Conservation (phyloP, 2,888 invertebrate genomes). For the Sesamia inferens region DNA sequence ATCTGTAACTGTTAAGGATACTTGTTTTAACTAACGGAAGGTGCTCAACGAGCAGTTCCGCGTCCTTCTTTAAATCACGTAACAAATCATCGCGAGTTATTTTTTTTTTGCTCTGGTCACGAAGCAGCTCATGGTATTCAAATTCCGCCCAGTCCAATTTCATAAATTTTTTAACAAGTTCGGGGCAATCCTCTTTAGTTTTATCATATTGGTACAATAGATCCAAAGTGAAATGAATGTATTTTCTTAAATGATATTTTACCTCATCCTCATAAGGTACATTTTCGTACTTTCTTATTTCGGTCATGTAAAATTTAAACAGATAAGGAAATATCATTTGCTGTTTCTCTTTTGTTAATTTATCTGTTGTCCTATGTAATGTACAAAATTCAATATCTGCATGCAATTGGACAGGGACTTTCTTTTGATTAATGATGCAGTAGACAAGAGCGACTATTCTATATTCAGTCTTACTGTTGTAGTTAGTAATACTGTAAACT, state of each 20-base stretch:
- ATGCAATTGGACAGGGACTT: conserved; percentile 62
- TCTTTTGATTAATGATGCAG: conserved; percentile 69
- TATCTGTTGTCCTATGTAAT: conserved; percentile 28
- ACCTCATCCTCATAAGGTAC: conserved; percentile 56
- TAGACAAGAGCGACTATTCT: conserved; percentile 69
- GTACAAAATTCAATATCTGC: conserved; percentile 36
- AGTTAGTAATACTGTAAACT: conserved; percentile 64
- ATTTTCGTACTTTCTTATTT: conserved; percentile 60
- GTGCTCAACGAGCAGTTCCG: conserved; percentile 35
- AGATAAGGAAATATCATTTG: conserved; percentile 56
- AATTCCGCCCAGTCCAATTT: conserved; percentile 62
- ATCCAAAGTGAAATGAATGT: conserved; percentile 58
- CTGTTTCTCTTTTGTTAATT: conserved; percentile 40
- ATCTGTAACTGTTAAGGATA: conserved; percentile 20
- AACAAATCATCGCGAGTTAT: conserved; percentile 21
- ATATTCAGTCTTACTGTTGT: conserved; percentile 56
- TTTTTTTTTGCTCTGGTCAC: background rate
- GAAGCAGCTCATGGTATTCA: conserved; percentile 27
- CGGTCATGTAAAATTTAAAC: conserved; percentile 62
- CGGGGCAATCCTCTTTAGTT: conserved; percentile 69
- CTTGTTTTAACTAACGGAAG: conserved; percentile 37
- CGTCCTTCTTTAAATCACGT: conserved; percentile 46
- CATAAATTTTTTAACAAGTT: conserved; percentile 67
- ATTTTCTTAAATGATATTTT: conserved; percentile 51
- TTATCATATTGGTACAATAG: conserved; percentile 66